Percentiles rank a stretch among this genome's conserved stretches.
Evolutionary conservation across 2,888 invertebrate genomes (phyloP).

Genomic region (Nebria brevicollis): DNA sequence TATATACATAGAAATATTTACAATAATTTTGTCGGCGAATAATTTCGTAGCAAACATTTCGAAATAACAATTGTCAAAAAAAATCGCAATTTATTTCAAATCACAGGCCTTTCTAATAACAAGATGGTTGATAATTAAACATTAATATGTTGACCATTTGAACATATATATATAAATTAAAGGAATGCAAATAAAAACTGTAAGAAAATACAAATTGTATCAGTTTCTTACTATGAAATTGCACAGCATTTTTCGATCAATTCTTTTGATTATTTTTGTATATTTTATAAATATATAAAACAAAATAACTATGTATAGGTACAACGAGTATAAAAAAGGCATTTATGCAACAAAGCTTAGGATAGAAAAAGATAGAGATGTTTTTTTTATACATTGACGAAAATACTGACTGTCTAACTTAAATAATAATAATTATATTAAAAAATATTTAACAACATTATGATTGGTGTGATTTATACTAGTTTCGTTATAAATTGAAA

Average conservation of each 20-base stretch:
- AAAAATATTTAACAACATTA: neutral
- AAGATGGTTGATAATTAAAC: neutral
- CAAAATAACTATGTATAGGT: slow-evolving; percentile 27
- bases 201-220: slow-evolving; percentile 33
- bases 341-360: slow-evolving; percentile 14
- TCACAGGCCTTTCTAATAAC: slow-evolving; percentile 7
- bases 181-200: slow-evolving; percentile 37
- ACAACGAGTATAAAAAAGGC: slow-evolving; percentile 32
- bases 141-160: neutral
- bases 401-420: neutral
- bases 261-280: slow-evolving; percentile 26
- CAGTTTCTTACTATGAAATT: slow-evolving; percentile 39
- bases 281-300: slow-evolving; percentile 34
- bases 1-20: neutral
- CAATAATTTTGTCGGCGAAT: neutral
- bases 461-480: neutral
- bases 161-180: slow-evolving; percentile 21
- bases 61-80: neutral
- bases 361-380: slow-evolving; percentile 11
- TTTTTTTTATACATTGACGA: slow-evolving; percentile 9
- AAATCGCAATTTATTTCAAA: neutral
- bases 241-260: slow-evolving; percentile 28
- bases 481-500: neutral
- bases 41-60: neutral
- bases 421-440: neutral